Conservation (phyloP, 2,797 vertebrate genomes). For the Melanotaenia parkinsoni region DNA sequence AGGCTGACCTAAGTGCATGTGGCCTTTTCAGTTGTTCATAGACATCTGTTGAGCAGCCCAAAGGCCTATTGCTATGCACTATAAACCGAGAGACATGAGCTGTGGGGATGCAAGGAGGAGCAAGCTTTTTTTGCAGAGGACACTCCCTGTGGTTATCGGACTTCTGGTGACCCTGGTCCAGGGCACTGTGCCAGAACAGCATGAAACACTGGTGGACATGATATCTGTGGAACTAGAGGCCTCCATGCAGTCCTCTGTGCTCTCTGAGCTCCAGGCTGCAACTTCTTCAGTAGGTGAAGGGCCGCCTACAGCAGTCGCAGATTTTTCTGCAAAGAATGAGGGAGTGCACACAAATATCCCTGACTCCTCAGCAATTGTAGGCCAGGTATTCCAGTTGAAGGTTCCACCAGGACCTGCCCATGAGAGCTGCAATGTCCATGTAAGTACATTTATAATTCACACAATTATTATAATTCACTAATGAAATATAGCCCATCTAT, state of each 20-base stretch:
- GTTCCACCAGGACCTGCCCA: constrained; percentile 81
- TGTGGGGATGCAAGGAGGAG: constrained; percentile 54
- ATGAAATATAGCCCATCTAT: background rate
- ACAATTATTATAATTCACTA: background rate
- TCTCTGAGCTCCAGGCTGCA: constrained; percentile 86
- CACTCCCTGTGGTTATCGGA: constrained; percentile 84
- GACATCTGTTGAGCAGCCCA: constrained; percentile 73
- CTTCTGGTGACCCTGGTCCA: constrained; percentile 81
- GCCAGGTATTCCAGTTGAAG: constrained; percentile 90
- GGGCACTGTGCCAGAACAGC: constrained; percentile 81
- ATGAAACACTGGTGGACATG: constrained; percentile 86
- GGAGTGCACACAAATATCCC: constrained; percentile 84
- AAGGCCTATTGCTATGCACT: constrained; percentile 78
- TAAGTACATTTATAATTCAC: constrained; percentile 56
- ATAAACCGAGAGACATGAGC: constrained; percentile 68
- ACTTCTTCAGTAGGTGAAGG: constrained; percentile 68
- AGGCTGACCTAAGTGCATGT: constrained; percentile 75
- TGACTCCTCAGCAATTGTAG: constrained; percentile 90
- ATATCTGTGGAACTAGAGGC: constrained; percentile 91
- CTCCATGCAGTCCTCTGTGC: constrained; percentile 93
- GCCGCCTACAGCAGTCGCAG: constrained; percentile 65
- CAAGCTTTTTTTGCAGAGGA: constrained; percentile 81
- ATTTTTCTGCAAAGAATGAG: constrained; percentile 60
- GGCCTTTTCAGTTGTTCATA: constrained; percentile 74
- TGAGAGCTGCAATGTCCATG: constrained; percentile 68